Evolutionary conservation across 2,888 invertebrate genomes (phyloP).

Genomic region (Saturnia pavonia): DNA sequence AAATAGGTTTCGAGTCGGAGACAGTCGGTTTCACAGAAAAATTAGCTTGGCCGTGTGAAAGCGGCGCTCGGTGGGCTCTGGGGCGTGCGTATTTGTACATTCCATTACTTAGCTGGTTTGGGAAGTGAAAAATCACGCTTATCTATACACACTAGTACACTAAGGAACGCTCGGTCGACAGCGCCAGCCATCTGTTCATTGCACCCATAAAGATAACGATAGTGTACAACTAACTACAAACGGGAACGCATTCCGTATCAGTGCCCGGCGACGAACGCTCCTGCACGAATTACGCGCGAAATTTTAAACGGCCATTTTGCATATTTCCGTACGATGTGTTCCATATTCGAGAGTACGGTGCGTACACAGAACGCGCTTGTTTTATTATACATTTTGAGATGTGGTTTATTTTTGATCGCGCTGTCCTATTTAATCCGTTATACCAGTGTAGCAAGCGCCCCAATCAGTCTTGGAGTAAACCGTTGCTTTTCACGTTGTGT

Average conservation of each 20-base stretch:
- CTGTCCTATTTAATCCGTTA: constrained; percentile 81
- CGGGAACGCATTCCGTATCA: constrained; percentile 69
- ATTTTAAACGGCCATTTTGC: constrained; percentile 73
- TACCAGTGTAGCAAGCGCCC: constrained; percentile 65
- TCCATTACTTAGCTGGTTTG: constrained; percentile 72
- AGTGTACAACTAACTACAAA: constrained; percentile 51
- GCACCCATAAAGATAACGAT: constrained; percentile 80
- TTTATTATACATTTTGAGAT: constrained; percentile 76
- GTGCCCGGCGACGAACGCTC: constrained; percentile 63
- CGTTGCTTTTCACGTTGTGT: constrained; percentile 73
- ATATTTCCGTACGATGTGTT: constrained; percentile 76
- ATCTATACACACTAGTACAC: constrained; percentile 60
- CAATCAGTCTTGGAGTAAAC: constrained; percentile 74
- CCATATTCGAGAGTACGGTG: constrained; percentile 79
- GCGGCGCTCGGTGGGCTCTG: constrained; percentile 60
- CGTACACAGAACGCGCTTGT: constrained; percentile 58
- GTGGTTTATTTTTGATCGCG: constrained; percentile 80
- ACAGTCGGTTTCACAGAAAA: constrained; percentile 56
- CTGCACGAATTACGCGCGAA: constrained; percentile 70
- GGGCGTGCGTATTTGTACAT: constrained; percentile 64
- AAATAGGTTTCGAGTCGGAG: constrained; percentile 34
- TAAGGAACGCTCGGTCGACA: constrained; percentile 69
- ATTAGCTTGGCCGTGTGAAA: constrained; percentile 66
- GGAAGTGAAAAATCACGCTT: constrained; percentile 80
- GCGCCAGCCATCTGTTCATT: constrained; percentile 77